Base-by-base conservation (phyloP, 1,140 invertebrate species). In the Cotesia glomerata region DNA sequence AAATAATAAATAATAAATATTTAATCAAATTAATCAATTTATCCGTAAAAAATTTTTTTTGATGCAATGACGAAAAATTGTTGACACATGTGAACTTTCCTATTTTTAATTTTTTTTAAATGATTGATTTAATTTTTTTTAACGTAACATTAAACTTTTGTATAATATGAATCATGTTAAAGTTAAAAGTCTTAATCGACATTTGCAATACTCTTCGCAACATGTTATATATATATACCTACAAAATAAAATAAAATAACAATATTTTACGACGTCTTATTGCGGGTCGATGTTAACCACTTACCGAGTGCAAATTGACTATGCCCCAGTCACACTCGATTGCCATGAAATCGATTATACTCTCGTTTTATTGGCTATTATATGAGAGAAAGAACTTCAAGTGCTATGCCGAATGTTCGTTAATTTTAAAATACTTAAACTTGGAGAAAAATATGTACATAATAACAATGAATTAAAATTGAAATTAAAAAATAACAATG, bases 241-340 rank as follows among this genome's bases (percentile, higher is more conserved):
- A 61, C 32, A 61, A 26, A 26, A 45, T 45, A 7, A 9, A 45
- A 45, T 45, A 11, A 45, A 45, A 45, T 18, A 49, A 58, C 39
- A 5, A 64, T 64, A 18, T 64, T 64, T 64, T 64, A 67, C 65
- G 65, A 35, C 39, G 18, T 67, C 51, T 52, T 54, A 67, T 67
- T 67, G 65, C 65, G 51, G 65, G 16, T 54, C n/a, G 65, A 67
- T 54, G 65, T 67, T 67, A 67, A 67, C 65, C 65, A 67, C 39
- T 67, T 67, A 67, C 65, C 39, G 49, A 67, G 65, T 39, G 65
- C 65, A 67, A 67, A 67, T 67, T 67, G 65, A 67, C 65, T 67
- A 67, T 67, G 65, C 51, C 11, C 51, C 51, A 39, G 65, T 67
- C 65, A 67, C 65, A 54, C 65, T 54, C 65, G 65, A 67, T 67